These are phyloP conservation scores for Anneissia japonica DNA, from an alignment of 35 echinoderm and acorn worm genomes.

Conservation along the genomic window DNA sequence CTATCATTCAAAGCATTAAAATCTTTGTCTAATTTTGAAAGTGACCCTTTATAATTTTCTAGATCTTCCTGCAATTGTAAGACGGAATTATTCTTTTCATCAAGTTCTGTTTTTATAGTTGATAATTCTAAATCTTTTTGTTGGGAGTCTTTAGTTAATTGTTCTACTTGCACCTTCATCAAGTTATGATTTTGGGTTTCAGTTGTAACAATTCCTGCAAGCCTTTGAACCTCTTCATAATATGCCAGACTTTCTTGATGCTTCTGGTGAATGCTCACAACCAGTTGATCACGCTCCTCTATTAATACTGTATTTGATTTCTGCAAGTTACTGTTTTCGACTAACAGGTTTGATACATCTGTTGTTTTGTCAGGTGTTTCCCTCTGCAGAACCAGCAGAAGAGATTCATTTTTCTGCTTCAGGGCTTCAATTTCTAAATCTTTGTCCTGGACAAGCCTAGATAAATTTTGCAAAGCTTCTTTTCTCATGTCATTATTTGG, in stretches of 20 bases:
- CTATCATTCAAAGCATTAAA: constrained; percentile 46
- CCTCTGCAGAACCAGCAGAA: constrained; percentile 73
- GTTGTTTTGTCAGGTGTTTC: constrained; percentile 55
- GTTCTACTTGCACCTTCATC: constrained; percentile 40
- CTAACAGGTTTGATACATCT: constrained; percentile 60
- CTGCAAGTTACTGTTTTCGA: constrained; percentile 67
- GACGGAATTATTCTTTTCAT: constrained; percentile 32
- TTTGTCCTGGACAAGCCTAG: constrained; percentile 86
- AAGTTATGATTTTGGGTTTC: constrained; percentile 53
- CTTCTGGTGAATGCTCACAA: constrained; percentile 96
- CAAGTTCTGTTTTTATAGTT: constrained; percentile 23
- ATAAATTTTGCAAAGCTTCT: constrained; percentile 83
- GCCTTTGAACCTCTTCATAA: constrained; percentile 97
- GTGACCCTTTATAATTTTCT: constrained; percentile 43
- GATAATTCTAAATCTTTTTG: constrained; percentile 31
- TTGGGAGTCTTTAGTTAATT: constrained; percentile 34
- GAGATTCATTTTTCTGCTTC: constrained; percentile 78
- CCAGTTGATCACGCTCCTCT: constrained; percentile 81
- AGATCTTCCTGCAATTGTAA: constrained; percentile 39
- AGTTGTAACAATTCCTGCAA: constrained; percentile 55
- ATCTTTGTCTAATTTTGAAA: constrained; percentile 54
- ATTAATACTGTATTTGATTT: constrained; percentile 88
- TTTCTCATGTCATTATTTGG: constrained; percentile 96
- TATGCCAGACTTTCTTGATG: constrained; percentile 95
- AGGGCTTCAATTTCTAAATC: constrained; percentile 91